A percentile compares a stretch with the other conserved stretches of the same genome.
Conservation (phyloP, 2,113 vertebrate species). For the Zeus faber region DNA sequence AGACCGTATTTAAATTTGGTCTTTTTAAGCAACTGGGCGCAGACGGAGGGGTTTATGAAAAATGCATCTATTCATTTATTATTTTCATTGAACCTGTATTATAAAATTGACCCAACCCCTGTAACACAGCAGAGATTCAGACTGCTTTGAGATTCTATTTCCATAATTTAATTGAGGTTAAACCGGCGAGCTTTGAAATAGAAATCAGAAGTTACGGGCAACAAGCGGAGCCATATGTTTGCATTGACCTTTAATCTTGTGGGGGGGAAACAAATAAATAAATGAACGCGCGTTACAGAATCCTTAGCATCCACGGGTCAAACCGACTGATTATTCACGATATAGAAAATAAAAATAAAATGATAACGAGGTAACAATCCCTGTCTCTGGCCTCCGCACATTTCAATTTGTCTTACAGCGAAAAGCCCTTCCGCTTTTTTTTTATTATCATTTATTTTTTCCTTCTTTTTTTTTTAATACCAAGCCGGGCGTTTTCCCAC, state of each 20-base stretch:
- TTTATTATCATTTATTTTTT: too few relatives aligned
- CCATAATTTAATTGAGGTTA: slow-evolving; percentile 77
- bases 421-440: slow-evolving; percentile 67
- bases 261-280: too few relatives aligned
- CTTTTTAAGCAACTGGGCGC: slow-evolving; percentile 38
- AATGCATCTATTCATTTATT: slow-evolving; percentile 71
- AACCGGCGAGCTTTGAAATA: slow-evolving; percentile 61
- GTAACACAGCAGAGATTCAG: slow-evolving; percentile 59
- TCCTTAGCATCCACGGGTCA: slow-evolving; percentile 60
- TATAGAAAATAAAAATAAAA: slow-evolving; percentile 37
- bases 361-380: slow-evolving; percentile 47
- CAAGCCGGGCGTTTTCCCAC: slow-evolving; percentile 67
- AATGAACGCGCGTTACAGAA: slow-evolving; percentile 59
- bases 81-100: slow-evolving; percentile 72
- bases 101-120: slow-evolving; percentile 56
- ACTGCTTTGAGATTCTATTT: slow-evolving; percentile 71
- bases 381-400: slow-evolving; percentile 62
- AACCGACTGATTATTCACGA: slow-evolving; percentile 69
- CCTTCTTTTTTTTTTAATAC: slow-evolving; percentile 70
- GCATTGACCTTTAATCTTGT: slow-evolving; percentile 70
- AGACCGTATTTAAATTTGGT: slow-evolving; percentile 71
- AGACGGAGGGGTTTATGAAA: slow-evolving; percentile 71
- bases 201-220: slow-evolving; percentile 59
- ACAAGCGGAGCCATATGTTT: slow-evolving; percentile 61
- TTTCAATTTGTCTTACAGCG: slow-evolving; percentile 76